phyloP scores from a whole-genome alignment of 2,113 vertebrate species.

The Phylloscopus trochilus region DNA sequence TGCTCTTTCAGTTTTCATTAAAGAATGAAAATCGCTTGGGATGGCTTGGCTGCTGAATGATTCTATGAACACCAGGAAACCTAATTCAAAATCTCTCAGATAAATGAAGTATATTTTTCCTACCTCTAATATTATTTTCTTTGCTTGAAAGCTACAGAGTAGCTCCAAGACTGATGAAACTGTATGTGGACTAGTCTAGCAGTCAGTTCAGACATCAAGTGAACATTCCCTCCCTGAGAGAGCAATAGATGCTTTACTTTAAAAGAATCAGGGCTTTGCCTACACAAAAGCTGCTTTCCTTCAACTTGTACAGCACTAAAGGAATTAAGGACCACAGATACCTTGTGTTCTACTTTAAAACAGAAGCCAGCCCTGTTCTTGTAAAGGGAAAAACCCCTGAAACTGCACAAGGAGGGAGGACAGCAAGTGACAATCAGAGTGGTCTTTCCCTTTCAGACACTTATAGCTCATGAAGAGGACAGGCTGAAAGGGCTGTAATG shows the following conservation, averaged over 20 bases:
- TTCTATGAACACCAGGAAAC: neutral
- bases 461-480: neutral
- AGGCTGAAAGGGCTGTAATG: neutral
- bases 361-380: neutral
- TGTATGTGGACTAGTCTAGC: neutral
- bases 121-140: neutral
- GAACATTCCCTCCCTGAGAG: neutral
- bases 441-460: neutral
- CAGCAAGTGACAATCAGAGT: neutral
- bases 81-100: neutral
- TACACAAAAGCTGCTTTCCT: neutral
- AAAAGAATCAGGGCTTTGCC: neutral
- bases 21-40: neutral
- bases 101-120: neutral
- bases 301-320: neutral
- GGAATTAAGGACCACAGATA: neutral
- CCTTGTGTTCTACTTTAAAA: neutral
- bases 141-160: neutral
- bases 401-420: neutral
- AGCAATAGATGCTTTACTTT: neutral
- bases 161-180: neutral
- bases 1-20: neutral
- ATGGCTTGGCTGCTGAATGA: neutral
- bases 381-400: neutral
- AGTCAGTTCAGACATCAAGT: neutral